These are phyloP conservation scores for Lasioglossum lativentre DNA, from an alignment of 2,888 invertebrate species.

Conservation along the genomic window DNA sequence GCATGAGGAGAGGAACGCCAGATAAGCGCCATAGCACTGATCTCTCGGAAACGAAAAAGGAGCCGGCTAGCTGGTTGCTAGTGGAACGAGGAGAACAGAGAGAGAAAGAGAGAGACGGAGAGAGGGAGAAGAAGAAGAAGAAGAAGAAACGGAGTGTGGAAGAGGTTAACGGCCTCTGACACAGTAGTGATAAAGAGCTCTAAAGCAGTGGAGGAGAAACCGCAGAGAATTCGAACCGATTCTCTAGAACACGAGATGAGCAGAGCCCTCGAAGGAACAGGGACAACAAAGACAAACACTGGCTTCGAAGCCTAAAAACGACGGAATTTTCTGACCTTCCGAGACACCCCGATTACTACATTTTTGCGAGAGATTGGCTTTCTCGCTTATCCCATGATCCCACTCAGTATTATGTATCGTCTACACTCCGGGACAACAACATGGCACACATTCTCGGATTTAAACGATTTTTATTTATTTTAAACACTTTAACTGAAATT, in stretches of 20 bases:
- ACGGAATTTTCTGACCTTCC: neutral
- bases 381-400: neutral
- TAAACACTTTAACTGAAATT: too few relatives aligned
- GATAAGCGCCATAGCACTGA: slow-evolving; percentile 61
- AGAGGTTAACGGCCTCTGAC: slow-evolving; percentile 70
- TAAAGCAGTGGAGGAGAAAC: slow-evolving; percentile 65
- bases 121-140: slow-evolving; percentile 53
- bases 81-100: slow-evolving; percentile 28
- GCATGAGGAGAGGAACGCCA: slow-evolving; percentile 48
- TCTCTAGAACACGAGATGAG: slow-evolving; percentile 41
- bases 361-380: neutral
- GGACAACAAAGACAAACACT: neutral
- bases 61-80: slow-evolving; percentile 19
- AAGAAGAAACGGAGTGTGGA: slow-evolving; percentile 62
- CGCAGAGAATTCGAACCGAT: slow-evolving; percentile 63
- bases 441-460: too few relatives aligned
- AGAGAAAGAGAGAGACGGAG: slow-evolving; percentile 4
- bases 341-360: neutral
- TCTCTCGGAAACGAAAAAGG: slow-evolving; percentile 52
- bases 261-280: slow-evolving; percentile 17
- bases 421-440: too few relatives aligned
- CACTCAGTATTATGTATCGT: neutral
- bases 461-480: too few relatives aligned
- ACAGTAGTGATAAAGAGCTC: slow-evolving; percentile 67
- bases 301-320: neutral